Base-by-base conservation (phyloP, 2,888 invertebrate genomes). In the Acleris sparsana region DNA sequence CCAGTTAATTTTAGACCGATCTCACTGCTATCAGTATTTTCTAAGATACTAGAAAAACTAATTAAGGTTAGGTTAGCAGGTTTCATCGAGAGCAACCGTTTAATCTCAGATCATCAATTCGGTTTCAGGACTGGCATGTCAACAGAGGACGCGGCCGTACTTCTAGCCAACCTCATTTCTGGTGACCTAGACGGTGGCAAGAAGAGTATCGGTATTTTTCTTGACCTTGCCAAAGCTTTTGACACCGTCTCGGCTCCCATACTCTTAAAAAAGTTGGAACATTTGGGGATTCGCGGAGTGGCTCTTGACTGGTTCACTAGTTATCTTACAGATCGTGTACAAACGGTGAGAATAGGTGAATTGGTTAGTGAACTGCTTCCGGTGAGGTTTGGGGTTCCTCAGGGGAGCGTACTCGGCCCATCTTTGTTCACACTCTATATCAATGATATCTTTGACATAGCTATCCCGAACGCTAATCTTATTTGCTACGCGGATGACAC, bases 251-350 rank as follows among this genome's bases (percentile, higher is more conserved):
- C 55, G 17, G 20, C 11, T 1, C 6, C 39, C 39, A 55, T 55
- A 13, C 43, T 55, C 1, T 20, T 55, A 18, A 39, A 55, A 39
- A 55, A 55, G 5, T 5, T 55, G 4, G 43, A 39, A 55, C 5
- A 6, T 5, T 1, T 55, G 39, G 43, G 55, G 3, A 16, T 55
- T 1, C 39, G 20, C 16, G 39, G 39, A 1, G 16, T 22, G 5
- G 56, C 44, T 22, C 56, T 44, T 11, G 16, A 56, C n/a, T 56
- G 56, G 56, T 56, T 56, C 22, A 56, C 20, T 3, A 22, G 22
- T 44, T 56, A 56, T 22, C n/a, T 56, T 1, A 46, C 44, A 0
- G 16, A 22, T 9, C 56, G 56, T 4, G 6, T 9, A 3, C 56
- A 56, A 17, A 56, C 4, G 11, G 46, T 56, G 13, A 56, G 17